Evolutionary conservation across 2,113 vertebrate genomes (phyloP), one percentile per base, ranked within the genome.

Genomic region (Eubucco bourcierii): DNA sequence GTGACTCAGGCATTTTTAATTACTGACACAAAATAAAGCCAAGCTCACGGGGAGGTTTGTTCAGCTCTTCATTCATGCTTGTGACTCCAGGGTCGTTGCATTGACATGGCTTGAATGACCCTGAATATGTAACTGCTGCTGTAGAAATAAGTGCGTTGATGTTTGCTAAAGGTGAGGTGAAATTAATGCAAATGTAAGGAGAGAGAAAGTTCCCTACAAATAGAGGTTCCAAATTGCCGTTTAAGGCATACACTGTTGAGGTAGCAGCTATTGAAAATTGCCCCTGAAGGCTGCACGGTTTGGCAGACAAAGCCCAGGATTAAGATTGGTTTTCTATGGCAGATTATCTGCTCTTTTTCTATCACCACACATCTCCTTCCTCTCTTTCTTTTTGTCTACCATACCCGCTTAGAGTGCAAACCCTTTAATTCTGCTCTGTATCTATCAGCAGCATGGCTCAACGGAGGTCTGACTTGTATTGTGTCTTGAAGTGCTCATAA

Each of bases 381-480:
- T 55, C 31, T 21, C 28, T 77, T 55, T 41, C 71, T 58, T 88
- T 72, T 66, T 77, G 31, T 37, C 28, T 85, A 44, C 68, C 72
- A 33, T 41, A 64, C 55, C 75, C 33, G 5, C 65, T 85, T 74
- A 75, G 44, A 23, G 24, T 72, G 72, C n/a, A 65, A 90, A 89
- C 53, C 81, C 84, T 88, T 64, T 56, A 64, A 82, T 90, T 94
- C 81, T 65, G 31, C 61, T 71, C 29, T 94, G 81, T 33, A 9
- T 31, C 33, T 59, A 83, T 19, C 67, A 6, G 3, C 88, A 81
- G 80, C 61, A 74, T 81, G 86, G 39, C 39, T 75, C 66, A 39
- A 81, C 70, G 71, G 66, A 90, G 79, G 64, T 65, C 85, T 88
- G 93, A 91, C 66, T 93, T 78, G 73, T 91, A 93, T 93, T 88